Conservation (phyloP, 2,888 invertebrate species). For the Tetranychus truncatus region DNA sequence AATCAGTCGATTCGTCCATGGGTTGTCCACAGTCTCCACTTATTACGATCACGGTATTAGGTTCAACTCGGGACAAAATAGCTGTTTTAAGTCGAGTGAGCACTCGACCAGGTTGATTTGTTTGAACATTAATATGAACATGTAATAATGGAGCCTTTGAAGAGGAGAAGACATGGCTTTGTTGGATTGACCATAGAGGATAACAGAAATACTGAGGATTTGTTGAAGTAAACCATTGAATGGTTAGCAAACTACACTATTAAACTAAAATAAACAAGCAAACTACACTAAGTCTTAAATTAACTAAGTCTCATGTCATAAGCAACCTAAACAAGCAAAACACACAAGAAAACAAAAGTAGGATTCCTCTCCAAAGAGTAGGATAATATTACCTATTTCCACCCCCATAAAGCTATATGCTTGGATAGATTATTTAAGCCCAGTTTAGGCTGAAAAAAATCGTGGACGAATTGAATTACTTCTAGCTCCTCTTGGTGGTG, state of each 20-base stretch:
- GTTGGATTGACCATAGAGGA: not conserved
- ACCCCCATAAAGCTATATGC: no score
- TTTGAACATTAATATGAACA: not conserved
- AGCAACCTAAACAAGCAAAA: no score
- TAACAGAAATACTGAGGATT: no score
- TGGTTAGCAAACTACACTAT: no score
- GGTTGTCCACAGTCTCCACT: not conserved
- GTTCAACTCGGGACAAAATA: not conserved
- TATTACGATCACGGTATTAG: not conserved
- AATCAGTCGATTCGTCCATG: not conserved
- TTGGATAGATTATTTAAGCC: slow-evolving; percentile 2
- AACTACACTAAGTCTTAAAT: no score
- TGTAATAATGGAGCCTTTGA: not conserved
- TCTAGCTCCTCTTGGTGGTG: slow-evolving; percentile 24
- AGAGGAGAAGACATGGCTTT: not conserved
- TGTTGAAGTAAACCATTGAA: no score
- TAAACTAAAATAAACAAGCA: no score
- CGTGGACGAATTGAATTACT: slow-evolving; percentile 25
- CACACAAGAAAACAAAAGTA: no score
- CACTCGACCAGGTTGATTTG: not conserved
- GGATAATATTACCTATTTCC: no score
- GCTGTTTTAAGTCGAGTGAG: not conserved
- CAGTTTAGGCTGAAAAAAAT: slow-evolving; percentile 27
- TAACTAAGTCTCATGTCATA: no score
- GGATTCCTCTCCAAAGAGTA: no score